Evolutionary conservation across 2,797 vertebrate genomes (phyloP).

Genomic region (Orestias chungarensis): DNA sequence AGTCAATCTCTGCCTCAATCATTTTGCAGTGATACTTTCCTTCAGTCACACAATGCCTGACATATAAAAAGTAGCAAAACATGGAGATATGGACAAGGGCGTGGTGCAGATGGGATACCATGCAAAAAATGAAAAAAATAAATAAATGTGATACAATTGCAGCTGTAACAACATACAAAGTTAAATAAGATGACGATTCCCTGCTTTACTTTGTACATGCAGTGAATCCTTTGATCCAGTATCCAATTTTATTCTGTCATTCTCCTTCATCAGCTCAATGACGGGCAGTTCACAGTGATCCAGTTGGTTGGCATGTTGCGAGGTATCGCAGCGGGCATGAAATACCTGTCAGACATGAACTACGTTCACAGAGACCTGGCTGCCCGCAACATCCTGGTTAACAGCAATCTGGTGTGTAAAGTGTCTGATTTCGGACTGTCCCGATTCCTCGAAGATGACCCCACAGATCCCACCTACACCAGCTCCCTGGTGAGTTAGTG

Average conservation of each 20-base stretch:
- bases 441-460: conserved; percentile 94
- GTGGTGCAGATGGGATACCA: conserved; percentile 1
- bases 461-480: conserved; percentile 95
- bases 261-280: conserved; percentile 85
- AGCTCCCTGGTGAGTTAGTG: conserved; percentile 90
- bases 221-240: conserved; percentile 39
- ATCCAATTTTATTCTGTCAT: conserved; percentile 27
- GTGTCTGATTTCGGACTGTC: conserved; percentile 98
- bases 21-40: conserved; percentile 55
- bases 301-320: conserved; percentile 97
- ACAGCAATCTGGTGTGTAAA: conserved; percentile 98
- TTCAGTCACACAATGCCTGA: conserved; percentile 54
- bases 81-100: conserved; percentile 2
- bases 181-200: conserved; percentile 7
- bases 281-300: conserved; percentile 98
- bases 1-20: conserved; percentile 54
- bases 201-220: conserved; percentile 22
- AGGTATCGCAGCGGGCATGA: conserved; percentile 97
- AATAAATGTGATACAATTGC: conserved; percentile 7
- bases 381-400: conserved; percentile 97
- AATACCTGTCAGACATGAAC: conserved; percentile 98
- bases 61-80: conserved; percentile 20
- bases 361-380: conserved; percentile 97
- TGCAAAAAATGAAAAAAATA: conserved; percentile 12
- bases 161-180: conserved; percentile 11